Evolutionary conservation across 2,888 invertebrate genomes (phyloP).

Genomic region (Ecliptopera silaceata): DNA sequence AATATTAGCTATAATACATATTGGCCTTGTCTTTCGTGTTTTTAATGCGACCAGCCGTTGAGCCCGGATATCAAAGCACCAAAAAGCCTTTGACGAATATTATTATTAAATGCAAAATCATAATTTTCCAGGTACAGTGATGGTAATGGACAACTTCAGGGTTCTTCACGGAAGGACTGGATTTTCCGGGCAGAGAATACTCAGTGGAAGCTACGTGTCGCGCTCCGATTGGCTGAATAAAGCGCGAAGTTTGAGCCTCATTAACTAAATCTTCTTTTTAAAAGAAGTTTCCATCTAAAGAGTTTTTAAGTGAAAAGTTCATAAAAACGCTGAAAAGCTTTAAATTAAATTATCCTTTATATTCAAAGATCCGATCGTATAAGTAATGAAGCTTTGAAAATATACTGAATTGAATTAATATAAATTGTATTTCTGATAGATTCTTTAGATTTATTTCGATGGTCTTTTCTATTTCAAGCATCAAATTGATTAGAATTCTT

Average conservation of each 20-base stretch:
- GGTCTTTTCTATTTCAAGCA: constrained; percentile 7
- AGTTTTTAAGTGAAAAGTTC: not conserved
- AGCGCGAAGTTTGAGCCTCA: constrained; percentile 77
- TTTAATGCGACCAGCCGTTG: too few species aligned
- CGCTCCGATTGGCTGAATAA: constrained; percentile 87
- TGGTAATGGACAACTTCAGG: constrained; percentile 91
- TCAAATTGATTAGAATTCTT: constrained; percentile 24
- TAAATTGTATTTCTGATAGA: constrained; percentile 9
- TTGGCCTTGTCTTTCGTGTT: too few species aligned
- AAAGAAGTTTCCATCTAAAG: not conserved
- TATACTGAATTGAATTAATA: constrained; percentile 14
- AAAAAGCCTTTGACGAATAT: too few species aligned
- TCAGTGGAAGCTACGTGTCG: constrained; percentile 89
- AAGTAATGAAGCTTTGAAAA: constrained; percentile 15
- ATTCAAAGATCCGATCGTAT: constrained; percentile 12
- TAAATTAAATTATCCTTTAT: constrained; percentile 7
- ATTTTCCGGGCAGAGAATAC: constrained; percentile 85
- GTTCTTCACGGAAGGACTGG: constrained; percentile 88
- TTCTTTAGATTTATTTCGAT: constrained; percentile 3
- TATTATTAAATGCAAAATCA: too few species aligned
- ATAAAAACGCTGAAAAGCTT: not conserved
- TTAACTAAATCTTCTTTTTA: constrained; percentile 45
- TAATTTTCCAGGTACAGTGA: constrained; percentile 85
- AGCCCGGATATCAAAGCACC: too few species aligned
- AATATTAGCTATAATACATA: too few species aligned